phyloP scores from a whole-genome alignment of 2,113 vertebrate species.

The Alexandromys fortis region DNA sequence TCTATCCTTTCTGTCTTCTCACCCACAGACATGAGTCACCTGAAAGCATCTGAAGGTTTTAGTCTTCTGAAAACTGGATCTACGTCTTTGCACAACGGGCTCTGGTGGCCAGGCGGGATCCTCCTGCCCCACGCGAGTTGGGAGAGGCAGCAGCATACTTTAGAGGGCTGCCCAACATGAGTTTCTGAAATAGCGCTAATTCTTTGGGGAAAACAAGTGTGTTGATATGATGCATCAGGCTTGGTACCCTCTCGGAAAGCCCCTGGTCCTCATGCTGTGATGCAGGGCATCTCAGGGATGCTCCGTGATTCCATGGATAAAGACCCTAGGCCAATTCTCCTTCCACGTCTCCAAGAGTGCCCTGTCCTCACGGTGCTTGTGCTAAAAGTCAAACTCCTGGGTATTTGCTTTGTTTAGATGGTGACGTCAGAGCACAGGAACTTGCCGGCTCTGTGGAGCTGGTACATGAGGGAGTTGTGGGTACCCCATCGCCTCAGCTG shows the following conservation, averaged over 20 bases:
- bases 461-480: background rate
- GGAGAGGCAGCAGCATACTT: accelerated
- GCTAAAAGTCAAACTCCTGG: background rate
- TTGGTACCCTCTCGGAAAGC: background rate
- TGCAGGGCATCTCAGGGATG: accelerated
- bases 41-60: background rate
- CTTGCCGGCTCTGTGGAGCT: background rate
- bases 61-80: background rate
- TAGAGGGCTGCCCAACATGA: background rate
- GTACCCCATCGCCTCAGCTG: background rate
- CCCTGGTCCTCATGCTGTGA: background rate
- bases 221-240: background rate
- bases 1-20: background rate
- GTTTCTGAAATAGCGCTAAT: constrained; percentile 5
- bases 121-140: background rate
- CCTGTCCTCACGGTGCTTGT: background rate
- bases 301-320: background rate
- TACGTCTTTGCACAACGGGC: background rate
- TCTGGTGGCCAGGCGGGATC: background rate
- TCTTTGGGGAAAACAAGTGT: background rate
- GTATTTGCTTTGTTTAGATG: background rate
- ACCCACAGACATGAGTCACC: no score
- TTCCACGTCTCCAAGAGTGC: background rate
- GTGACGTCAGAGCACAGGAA: background rate
- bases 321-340: accelerated